Evolutionary conservation across 2,797 vertebrate genomes (phyloP).

Genomic region (Hippocampus kuda): DNA sequence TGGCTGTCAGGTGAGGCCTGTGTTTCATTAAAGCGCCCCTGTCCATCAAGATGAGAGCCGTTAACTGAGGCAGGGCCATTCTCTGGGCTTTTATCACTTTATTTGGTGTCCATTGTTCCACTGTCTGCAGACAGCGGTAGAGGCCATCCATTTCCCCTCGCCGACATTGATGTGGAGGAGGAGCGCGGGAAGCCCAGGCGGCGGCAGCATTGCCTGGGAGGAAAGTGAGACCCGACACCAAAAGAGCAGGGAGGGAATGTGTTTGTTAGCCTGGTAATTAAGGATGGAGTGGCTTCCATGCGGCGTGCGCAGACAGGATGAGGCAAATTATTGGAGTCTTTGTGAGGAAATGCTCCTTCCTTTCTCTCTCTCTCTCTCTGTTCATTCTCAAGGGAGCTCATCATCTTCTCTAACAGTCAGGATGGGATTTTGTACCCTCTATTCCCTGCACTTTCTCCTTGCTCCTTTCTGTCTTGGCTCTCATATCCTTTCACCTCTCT

Average conservation of each 20-base stretch:
- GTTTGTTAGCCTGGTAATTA: constrained; percentile 86
- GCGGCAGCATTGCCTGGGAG: constrained; percentile 31
- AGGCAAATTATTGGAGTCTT: constrained; percentile 82
- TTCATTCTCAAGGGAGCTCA: constrained; percentile 83
- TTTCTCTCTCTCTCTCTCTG: constrained; percentile 54
- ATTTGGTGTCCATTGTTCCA: constrained; percentile 58
- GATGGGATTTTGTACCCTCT: constrained; percentile 84
- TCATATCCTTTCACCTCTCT: constrained; percentile 61
- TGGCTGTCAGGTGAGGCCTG: constrained; percentile 60
- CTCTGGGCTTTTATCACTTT: constrained; percentile 54
- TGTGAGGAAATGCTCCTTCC: constrained; percentile 78
- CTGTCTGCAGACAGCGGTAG: constrained; percentile 42
- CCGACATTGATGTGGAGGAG: constrained; percentile 52
- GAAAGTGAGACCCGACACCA: constrained; percentile 30
- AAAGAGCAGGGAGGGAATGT: constrained; percentile 65
- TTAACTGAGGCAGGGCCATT: constrained; percentile 52
- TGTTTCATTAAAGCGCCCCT: constrained; percentile 53
- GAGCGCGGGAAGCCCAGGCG: constrained; percentile 37
- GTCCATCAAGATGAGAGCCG: constrained; percentile 57
- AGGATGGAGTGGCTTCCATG: constrained; percentile 77
- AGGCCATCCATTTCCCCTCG: constrained; percentile 52
- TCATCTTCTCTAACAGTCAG: constrained; percentile 95
- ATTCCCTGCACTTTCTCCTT: constrained; percentile 72
- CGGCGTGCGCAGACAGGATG: constrained; percentile 72
- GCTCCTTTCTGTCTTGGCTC: constrained; percentile 49